Evolutionary conservation across 2,888 invertebrate species (phyloP).

Genomic region (Aphrophora alni): DNA sequence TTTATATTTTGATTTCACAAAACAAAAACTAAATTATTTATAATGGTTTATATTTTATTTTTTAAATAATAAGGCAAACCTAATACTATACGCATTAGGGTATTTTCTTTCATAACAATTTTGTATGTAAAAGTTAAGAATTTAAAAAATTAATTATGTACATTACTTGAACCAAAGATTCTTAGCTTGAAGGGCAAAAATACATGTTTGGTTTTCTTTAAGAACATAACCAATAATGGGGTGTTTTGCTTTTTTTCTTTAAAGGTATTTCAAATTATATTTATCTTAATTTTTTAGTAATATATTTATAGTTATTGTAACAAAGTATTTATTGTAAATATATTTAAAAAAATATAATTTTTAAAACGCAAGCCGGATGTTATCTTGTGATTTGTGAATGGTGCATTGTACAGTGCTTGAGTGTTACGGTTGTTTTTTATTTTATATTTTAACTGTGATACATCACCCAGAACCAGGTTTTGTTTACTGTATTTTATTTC

Average conservation of each 20-base stretch:
- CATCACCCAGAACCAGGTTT: constrained; percentile 33
- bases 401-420: constrained; percentile 23
- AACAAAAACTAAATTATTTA: background rate
- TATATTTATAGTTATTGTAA: constrained; percentile 9
- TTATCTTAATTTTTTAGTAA: constrained; percentile 2
- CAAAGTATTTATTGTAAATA: constrained; percentile 6
- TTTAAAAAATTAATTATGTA: background rate
- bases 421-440: constrained; percentile 34
- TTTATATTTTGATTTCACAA: background rate
- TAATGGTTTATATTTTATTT: background rate
- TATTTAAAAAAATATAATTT: background rate
- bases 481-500: constrained; percentile 30
- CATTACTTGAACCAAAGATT: constrained; percentile 6
- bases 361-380: background rate
- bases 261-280: background rate
- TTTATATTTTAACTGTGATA: constrained; percentile 43
- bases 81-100: background rate
- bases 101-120: background rate
- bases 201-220: background rate
- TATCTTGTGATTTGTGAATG: background rate
- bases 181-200: background rate
- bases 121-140: constrained; percentile 2
- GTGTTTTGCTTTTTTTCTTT: background rate
- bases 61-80: background rate
- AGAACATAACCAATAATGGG: background rate